A percentile compares a stretch with the other conserved stretches of the same genome.
These are phyloP conservation scores for Rhizomys pruinosus DNA, from an alignment of 2,113 vertebrate species.

Conservation along the genomic window DNA sequence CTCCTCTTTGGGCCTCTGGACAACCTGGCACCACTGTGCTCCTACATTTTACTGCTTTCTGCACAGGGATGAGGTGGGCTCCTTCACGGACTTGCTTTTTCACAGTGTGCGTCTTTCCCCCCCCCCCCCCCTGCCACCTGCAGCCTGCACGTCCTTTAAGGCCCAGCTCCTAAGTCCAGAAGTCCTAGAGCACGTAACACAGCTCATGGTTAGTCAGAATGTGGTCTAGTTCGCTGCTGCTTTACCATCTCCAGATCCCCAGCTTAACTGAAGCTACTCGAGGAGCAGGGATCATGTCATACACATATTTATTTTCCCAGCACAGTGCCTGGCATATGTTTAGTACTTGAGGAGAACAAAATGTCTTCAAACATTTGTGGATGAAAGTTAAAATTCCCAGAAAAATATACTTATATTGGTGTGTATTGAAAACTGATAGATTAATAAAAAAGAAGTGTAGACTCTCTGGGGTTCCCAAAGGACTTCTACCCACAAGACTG, in stretches of 20 bases:
- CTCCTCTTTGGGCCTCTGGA: not conserved
- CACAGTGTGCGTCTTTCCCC: not conserved
- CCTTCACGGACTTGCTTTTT: not conserved
- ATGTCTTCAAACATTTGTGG: conserved; percentile 28
- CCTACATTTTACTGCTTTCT: not conserved
- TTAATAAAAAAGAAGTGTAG: not conserved
- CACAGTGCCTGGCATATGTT: not conserved
- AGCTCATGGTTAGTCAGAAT: not conserved
- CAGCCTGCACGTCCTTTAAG: not conserved
- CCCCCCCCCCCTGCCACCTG: not conserved
- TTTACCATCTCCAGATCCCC: not conserved
- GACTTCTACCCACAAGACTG: not conserved
- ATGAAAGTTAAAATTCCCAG: conserved; percentile 44
- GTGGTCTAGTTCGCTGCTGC: not conserved
- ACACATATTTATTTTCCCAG: conserved; percentile 7
- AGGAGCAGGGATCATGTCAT: not conserved
- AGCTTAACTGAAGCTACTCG: not conserved
- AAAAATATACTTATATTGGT: conserved; percentile 34
- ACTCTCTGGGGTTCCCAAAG: not conserved
- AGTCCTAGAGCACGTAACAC: not conserved
- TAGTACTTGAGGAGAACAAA: not conserved
- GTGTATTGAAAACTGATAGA: not conserved
- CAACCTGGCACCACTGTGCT: not conserved
- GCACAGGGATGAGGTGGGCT: not conserved
- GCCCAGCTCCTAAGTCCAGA: conserved; percentile 17